Conservation (phyloP, 2,888 invertebrate genomes). For the Lottia gigantea region DNA sequence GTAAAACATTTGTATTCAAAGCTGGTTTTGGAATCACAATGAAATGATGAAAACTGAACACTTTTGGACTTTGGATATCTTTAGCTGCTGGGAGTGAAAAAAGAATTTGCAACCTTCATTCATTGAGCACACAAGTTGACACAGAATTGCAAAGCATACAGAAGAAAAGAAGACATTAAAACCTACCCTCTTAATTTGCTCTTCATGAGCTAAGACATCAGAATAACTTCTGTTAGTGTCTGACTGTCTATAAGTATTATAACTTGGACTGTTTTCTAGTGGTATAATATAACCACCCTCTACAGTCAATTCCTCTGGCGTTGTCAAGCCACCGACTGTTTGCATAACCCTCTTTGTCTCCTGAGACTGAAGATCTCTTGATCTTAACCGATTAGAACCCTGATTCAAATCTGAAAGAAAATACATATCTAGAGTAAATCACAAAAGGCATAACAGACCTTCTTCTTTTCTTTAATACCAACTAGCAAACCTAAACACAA, state of each 20-base stretch:
- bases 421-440: too few relatives aligned
- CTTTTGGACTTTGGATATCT: too few relatives aligned
- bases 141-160: too few relatives aligned
- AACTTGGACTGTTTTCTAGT: constrained; percentile 1
- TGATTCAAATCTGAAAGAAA: not conserved
- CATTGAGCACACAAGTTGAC: too few relatives aligned
- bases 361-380: constrained; percentile 29
- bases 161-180: not conserved
- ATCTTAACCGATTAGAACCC: constrained; percentile 11
- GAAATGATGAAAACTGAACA: too few relatives aligned
- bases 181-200: constrained; percentile 9
- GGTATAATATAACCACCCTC: constrained; percentile 4
- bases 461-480: too few relatives aligned
- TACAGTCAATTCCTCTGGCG: constrained; percentile 19
- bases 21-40: too few relatives aligned
- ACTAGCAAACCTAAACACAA: too few relatives aligned
- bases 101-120: too few relatives aligned
- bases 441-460: too few relatives aligned
- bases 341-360: constrained; percentile 42
- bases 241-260: not conserved
- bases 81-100: too few relatives aligned
- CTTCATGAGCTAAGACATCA: constrained; percentile 5
- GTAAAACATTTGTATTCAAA: too few relatives aligned
- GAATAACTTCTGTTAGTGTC: not conserved
- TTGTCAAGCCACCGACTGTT: constrained; percentile 34